These are phyloP conservation scores for Engystomops pustulosus DNA, from an alignment of 2,113 vertebrate genomes.

Conservation along the genomic window DNA sequence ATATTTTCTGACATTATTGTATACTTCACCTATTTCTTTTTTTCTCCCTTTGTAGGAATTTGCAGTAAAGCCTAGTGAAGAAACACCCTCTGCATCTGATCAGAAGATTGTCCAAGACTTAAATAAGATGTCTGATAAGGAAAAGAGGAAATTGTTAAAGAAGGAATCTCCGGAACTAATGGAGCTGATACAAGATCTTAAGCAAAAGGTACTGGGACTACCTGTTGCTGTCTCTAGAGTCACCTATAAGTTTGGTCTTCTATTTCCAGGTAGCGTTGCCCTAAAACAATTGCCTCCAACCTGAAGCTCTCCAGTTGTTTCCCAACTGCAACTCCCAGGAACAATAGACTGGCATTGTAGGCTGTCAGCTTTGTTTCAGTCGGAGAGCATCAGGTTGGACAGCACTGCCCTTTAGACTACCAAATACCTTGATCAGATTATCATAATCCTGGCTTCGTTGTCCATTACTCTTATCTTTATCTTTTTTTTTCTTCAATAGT, in stretches of 20 bases:
- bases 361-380: too few relatives aligned
- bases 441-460: not conserved
- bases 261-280: not conserved
- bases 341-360: too few relatives aligned
- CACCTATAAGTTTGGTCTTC: too few relatives aligned
- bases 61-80: conserved; percentile 64
- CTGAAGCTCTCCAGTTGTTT: too few relatives aligned
- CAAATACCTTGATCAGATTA: too few relatives aligned
- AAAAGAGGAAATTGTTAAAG: conserved; percentile 91
- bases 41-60: conserved; percentile 67
- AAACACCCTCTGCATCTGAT: conserved; percentile 64
- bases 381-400: too few relatives aligned
- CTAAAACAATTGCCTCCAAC: too few relatives aligned
- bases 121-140: conserved; percentile 85
- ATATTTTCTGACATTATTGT: too few relatives aligned
- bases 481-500: conserved; percentile 62
- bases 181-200: conserved; percentile 91
- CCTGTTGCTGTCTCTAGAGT: too few relatives aligned
- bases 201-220: conserved; percentile 76
- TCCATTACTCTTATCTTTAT: not conserved
- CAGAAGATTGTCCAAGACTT: conserved; percentile 87
- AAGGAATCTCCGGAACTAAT: conserved; percentile 94
- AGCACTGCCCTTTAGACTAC: too few relatives aligned
- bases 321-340: too few relatives aligned
- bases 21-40: too few relatives aligned